Base-by-base conservation (phyloP, 2,888 invertebrate genomes). In the Callimorpha dominula region DNA sequence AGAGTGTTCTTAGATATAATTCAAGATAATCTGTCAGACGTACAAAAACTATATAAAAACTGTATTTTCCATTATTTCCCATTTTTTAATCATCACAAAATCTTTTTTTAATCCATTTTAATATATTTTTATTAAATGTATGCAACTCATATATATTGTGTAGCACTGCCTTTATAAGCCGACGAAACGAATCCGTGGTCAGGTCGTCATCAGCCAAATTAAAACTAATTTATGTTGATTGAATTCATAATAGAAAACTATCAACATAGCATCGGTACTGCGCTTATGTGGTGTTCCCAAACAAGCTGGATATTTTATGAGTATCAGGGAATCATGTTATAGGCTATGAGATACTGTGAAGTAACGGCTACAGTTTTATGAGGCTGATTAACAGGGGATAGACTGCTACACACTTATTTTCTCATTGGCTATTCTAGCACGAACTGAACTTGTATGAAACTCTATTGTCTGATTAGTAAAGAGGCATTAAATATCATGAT, bases 151-250 rank as follows among this genome's bases (percentile, higher is more conserved):
- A 20, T 17, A 46, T 40, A 65, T n/a, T n/a, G 52, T 78, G 68
- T 75, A 69, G 12, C 43, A 20, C 68, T 4, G 66, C 69, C 82
- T 65, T 84, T 66, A 79, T 9, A 67, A 76, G 72, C 76, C 79
- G 81, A 74, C 71, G 78, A 79, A 80, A 82, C 81, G 75, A 79
- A 82, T 78, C 76, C 81, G 86, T 88, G 87, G 85, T 83, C 86
- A 79, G 86, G 88, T 90, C 92, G 92, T 92, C 92, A 91, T 88
- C 88, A 88, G 84, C 86, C 88, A 91, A 94, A 94, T 94, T 93
- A 93, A 92, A 92, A 90, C 90, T 92, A 94, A 95, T 95, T 94
- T 95, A 95, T 94, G 94, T 90, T 94, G 94, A 95, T 94, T 93
- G 94, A 94, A 94, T 94, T 91, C 92, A 91, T 94, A 94, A 94